phyloP scores from a whole-genome alignment of 2,888 invertebrate genomes.

The Cremastinae sp. region DNA sequence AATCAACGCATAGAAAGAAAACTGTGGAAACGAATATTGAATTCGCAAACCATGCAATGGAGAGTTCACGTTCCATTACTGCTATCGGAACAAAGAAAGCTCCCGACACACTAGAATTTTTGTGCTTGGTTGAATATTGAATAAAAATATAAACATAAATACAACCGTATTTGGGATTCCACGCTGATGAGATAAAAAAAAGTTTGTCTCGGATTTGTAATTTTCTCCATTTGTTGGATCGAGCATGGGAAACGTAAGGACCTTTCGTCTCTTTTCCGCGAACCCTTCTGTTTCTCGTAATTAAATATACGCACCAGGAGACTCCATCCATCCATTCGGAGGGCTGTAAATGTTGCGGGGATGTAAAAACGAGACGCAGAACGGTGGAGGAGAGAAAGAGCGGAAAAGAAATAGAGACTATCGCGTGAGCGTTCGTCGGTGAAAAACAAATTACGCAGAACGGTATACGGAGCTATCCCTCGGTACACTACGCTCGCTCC shows the following conservation, averaged over 20 bases:
- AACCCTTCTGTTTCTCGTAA: conserved; percentile 37
- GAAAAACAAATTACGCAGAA: conserved; percentile 47
- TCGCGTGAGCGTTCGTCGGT: conserved; percentile 31
- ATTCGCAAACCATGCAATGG: conserved; percentile 27
- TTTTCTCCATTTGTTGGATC: conserved; percentile 49
- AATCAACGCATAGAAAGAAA: too few species aligned
- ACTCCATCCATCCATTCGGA: conserved; percentile 43
- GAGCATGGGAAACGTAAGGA: conserved; percentile 24
- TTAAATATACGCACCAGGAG: conserved; percentile 49
- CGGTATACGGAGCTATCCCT: neutral
- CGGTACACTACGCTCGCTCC: neutral
- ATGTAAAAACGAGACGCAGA: conserved; percentile 15
- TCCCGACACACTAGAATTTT: conserved; percentile 17
- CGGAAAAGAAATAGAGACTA: neutral
- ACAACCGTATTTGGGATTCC: conserved; percentile 14
- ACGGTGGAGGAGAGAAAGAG: neutral
- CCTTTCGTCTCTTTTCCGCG: conserved; percentile 26
- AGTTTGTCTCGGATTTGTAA: conserved; percentile 39
- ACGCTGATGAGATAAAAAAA: conserved; percentile 34
- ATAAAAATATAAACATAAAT: neutral
- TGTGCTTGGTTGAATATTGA: conserved; percentile 15
- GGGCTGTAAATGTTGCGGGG: conserved; percentile 36
- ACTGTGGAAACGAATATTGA: conserved; percentile 1
- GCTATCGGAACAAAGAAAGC: conserved; percentile 51
- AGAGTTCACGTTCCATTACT: conserved; percentile 39